Evolutionary conservation across 2,113 vertebrate genomes (phyloP).

Genomic region (Arizona elegans): DNA sequence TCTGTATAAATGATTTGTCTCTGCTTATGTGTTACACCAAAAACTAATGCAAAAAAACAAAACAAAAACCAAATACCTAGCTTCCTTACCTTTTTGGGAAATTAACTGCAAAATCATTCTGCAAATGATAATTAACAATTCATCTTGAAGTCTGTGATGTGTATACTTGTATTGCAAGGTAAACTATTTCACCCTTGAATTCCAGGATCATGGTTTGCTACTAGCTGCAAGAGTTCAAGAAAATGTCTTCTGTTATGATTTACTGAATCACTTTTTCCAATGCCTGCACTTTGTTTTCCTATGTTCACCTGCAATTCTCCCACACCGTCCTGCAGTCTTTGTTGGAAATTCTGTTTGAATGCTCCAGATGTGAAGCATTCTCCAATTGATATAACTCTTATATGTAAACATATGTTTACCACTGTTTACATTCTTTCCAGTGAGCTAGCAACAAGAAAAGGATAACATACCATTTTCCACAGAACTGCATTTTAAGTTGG

Average conservation of each 20-base stretch:
- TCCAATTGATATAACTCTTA: background rate
- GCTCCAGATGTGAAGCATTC: background rate
- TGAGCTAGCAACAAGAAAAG: background rate
- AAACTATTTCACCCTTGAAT: background rate
- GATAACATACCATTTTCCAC: background rate
- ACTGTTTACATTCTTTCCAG: background rate
- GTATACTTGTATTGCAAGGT: background rate
- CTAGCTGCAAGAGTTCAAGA: background rate
- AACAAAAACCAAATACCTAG: background rate
- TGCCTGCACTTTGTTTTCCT: background rate
- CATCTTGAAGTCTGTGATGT: background rate
- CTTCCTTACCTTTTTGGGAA: background rate
- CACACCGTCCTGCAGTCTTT: background rate
- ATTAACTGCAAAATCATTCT: background rate
- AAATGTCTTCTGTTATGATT: background rate
- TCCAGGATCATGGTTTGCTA: background rate
- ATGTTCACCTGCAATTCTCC: background rate
- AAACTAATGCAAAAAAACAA: background rate
- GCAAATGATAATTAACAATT: background rate
- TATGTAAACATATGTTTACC: background rate
- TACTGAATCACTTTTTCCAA: background rate
- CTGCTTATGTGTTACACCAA: background rate
- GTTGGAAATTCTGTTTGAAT: background rate
- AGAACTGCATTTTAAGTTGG: background rate
- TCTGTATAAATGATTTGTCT: background rate